These are phyloP conservation scores for Pachypanchax playfairii DNA, from an alignment of 2,113 vertebrate species.

Conservation along the genomic window DNA sequence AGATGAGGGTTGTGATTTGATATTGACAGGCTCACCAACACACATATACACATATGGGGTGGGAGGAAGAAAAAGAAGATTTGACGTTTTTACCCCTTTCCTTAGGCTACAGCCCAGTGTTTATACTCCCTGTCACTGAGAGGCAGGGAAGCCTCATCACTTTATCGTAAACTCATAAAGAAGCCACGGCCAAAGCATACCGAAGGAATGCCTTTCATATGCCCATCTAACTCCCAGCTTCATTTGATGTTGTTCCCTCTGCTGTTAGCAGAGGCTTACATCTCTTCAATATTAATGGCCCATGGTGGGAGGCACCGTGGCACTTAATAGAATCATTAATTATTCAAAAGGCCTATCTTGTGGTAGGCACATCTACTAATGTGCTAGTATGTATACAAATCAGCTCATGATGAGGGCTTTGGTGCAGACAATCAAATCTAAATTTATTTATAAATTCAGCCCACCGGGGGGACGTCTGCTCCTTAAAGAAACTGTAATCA, in stretches of 20 bases:
- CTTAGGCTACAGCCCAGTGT: conserved; percentile 40
- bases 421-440: conserved; percentile 71
- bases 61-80: conserved; percentile 5
- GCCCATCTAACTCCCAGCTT: conserved; percentile 67
- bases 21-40: conserved; percentile 39
- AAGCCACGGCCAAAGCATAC: conserved; percentile 40
- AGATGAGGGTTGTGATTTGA: conserved; percentile 13
- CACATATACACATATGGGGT: background rate
- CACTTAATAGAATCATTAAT: conserved; percentile 81
- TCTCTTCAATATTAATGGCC: conserved; percentile 81
- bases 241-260: conserved; percentile 76
- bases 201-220: conserved; percentile 63
- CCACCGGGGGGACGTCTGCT: conserved; percentile 53
- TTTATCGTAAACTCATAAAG: conserved; percentile 38
- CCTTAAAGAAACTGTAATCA: conserved; percentile 68
- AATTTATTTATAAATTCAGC: conserved; percentile 72
- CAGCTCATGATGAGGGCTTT: conserved; percentile 69
- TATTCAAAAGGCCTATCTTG: conserved; percentile 74
- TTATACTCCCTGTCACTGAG: conserved; percentile 39
- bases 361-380: conserved; percentile 77
- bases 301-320: conserved; percentile 68
- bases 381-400: conserved; percentile 80
- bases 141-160: conserved; percentile 31
- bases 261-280: conserved; percentile 76
- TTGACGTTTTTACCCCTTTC: conserved; percentile 15